Evolutionary conservation across 2,797 vertebrate species (phyloP), one percentile per base, ranked within the genome.

Genomic region (Sebastes oblongus): DNA sequence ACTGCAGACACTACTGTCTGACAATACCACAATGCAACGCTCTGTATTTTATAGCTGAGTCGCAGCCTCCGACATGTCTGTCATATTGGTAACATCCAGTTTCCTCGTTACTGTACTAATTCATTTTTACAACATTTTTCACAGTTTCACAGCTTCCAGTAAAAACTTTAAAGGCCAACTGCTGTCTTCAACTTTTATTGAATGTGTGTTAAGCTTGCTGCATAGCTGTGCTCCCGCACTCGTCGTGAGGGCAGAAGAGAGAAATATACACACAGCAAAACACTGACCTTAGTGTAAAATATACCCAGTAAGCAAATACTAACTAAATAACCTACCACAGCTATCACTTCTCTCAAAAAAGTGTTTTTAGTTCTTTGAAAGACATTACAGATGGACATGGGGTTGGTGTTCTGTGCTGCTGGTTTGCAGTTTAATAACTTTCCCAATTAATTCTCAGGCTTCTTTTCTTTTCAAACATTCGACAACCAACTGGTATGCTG

Each of bases 401-500:
- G 5, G 12, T 14, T 22, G 13, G 12, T 78, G 71, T 56, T 77
- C 54, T 81, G 11, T 66, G 32, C 39, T 76, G 46, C 36, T 77
- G 65, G 16, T 71, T 32, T 11, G 25, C 39, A 52, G 22, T 64
- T 72, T n/a, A 72, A 78, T 70, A 70, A 54, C 10, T 81, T 89
- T 77, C 25, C 59, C 52, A 54, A 75, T 78, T 72, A 74, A 69
- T 78, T 69, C 0, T 70, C 3, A 13, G 12, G 18, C 20, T 71
- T 77, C 7, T 71, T 62, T 71, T 62, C 34, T 59, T 66, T 67
- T 64, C 20, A 62, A 54, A 46, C 42, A 42, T 65, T 70, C 16
- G 24, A 13, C 9, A 2, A 59, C 46, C 55, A 30, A 34, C 16
- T 61, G 73, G n/a, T 64, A 16, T 77, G 70, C 36, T 72, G 69